Base-by-base conservation (phyloP, 2,888 invertebrate genomes). In the Pseudoips prasinana region DNA sequence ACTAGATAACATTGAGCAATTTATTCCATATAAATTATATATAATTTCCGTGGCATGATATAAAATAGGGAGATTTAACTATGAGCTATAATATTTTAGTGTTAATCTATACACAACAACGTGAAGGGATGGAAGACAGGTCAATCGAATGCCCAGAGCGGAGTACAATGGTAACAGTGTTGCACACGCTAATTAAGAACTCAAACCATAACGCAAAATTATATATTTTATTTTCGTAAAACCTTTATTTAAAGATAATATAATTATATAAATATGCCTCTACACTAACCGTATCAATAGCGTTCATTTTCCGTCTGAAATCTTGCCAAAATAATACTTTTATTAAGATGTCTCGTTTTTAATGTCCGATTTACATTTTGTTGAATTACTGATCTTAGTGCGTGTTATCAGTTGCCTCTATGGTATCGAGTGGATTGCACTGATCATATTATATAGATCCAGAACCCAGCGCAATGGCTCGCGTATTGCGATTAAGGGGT, bases 1-100 rank as follows among this genome's bases (percentile, higher is more conserved):
- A 82, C 83, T 83, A 82, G 73, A 83, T 67, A 76, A 76, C 69
- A 81, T 83, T 83, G 85, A 84, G 85, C 83, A 83, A 76, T 51
- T 57, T 57, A 55, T 46, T 55, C 44, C 42, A 38, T 57, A 57
- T 58, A 58, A 58, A 56, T 57, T 50, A 58, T 53, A 46, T 61
- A 57, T 39, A 57, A 60, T 37, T 49, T 46, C 38, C 44, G 56
- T 53, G 56, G 52, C 57, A 49, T 55, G 58, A 49, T 58, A 51
- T 44, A 54, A 23, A 49, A 46, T 51, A 46, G 52, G 48, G 48
- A 55, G 30, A 39, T 39, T n/a, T n/a, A 45, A 48, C 48, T 56
- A 58, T 50, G n/a, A n/a, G n/a, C 24, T 34, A 39, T 54, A 56
- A 40, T 38, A 62, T 58, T 48, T 54, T 29, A 56, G 67, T 67